Conservation (phyloP, 1,140 invertebrate genomes). For the Rhyacophila brunnea region DNA sequence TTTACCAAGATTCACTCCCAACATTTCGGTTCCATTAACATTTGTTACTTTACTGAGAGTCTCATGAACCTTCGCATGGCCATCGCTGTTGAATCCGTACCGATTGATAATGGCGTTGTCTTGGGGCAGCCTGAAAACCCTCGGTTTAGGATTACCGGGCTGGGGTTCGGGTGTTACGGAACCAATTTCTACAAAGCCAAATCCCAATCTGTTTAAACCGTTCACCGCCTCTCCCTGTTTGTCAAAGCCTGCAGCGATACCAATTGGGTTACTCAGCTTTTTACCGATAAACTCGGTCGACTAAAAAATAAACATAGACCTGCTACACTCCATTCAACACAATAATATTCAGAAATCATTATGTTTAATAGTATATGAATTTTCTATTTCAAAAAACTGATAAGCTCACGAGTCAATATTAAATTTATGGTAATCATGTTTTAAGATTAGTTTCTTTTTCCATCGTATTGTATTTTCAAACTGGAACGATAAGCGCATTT, state of each 20-base stretch:
- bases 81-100: constrained; percentile 93
- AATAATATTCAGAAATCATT: too few species aligned
- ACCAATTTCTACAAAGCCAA: constrained; percentile 96
- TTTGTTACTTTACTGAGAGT: constrained; percentile 61
- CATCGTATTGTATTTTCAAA: too few species aligned
- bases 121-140: constrained; percentile 83
- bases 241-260: constrained; percentile 97
- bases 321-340: too few species aligned
- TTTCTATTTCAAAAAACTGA: too few species aligned
- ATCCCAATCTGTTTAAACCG: constrained; percentile 82
- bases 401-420: too few species aligned
- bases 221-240: constrained; percentile 91
- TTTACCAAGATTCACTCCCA: constrained; percentile 93
- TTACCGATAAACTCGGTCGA: constrained; percentile 69
- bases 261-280: constrained; percentile 84
- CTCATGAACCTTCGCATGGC: constrained; percentile 71
- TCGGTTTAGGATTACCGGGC: constrained; percentile 85
- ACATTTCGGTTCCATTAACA: constrained; percentile 52
- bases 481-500: too few species aligned
- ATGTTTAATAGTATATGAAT: too few species aligned
- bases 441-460: too few species aligned
- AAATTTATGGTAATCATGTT: too few species aligned
- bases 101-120: constrained; percentile 94
- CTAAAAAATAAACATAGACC: too few species aligned
- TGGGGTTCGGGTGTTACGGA: constrained; percentile 93